phyloP scores from a whole-genome alignment of 1,140 invertebrate species.

The Cardiocondyla obscurior region DNA sequence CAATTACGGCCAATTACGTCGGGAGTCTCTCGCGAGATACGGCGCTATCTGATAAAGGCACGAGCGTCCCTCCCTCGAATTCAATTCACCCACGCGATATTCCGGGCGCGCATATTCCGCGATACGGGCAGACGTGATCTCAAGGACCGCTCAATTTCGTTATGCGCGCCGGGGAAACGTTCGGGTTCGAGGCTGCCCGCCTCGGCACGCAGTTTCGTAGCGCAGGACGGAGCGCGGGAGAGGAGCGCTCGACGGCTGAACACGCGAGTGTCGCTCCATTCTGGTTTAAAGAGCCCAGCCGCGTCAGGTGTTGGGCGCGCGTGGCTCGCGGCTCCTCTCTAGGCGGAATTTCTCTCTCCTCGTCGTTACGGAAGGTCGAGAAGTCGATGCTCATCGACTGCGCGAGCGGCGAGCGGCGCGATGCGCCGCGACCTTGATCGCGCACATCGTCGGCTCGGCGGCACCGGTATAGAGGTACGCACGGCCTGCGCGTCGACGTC shows the following conservation, averaged over 20 bases:
- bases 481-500: slow-evolving; percentile 68
- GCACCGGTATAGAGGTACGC: slow-evolving; percentile 61
- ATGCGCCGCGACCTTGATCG: slow-evolving; percentile 69
- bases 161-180: background rate
- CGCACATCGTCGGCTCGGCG: slow-evolving; percentile 30
- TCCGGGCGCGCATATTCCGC: background rate
- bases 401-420: slow-evolving; percentile 13
- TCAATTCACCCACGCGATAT: background rate
- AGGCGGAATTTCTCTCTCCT: background rate
- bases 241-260: background rate
- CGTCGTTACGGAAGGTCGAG: slow-evolving; percentile 45
- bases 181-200: background rate
- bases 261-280: background rate
- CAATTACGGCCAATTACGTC: background rate
- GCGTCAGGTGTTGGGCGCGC: background rate
- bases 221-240: background rate
- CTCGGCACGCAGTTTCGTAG: background rate
- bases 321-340: background rate
- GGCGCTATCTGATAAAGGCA: background rate
- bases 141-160: background rate
- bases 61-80: background rate
- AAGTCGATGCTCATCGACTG: slow-evolving; percentile 57
- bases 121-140: no score
- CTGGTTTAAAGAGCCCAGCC: no score
- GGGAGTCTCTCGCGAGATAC: background rate